phyloP scores from a whole-genome alignment of 2,113 vertebrate genomes.

The Athene cunicularia region DNA sequence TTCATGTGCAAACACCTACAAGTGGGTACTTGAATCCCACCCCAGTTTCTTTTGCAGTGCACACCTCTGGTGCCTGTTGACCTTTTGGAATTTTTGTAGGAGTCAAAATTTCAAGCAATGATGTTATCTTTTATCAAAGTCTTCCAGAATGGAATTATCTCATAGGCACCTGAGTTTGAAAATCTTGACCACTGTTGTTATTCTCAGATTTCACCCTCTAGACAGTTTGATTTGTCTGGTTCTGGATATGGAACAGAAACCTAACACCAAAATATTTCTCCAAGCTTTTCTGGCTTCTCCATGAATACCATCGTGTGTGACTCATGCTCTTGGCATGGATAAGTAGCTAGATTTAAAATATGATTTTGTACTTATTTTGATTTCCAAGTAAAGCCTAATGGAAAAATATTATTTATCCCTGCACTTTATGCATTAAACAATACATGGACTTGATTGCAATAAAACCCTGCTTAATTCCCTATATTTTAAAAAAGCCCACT shows the following conservation, averaged over 20 bases:
- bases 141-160: background rate
- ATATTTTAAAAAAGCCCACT: background rate
- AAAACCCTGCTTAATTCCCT: background rate
- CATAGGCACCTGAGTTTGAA: background rate
- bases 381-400: constrained; percentile 5
- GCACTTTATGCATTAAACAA: background rate
- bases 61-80: background rate
- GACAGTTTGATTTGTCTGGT: constrained; percentile 10
- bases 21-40: background rate
- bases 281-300: constrained; percentile 37
- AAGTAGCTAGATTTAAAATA: constrained; percentile 37
- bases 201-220: constrained; percentile 26
- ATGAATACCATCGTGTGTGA: constrained; percentile 36
- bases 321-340: constrained; percentile 45
- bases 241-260: constrained; percentile 53
- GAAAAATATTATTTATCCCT: constrained; percentile 27
- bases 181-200: background rate
- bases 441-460: background rate
- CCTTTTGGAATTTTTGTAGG: background rate
- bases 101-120: background rate
- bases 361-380: background rate
- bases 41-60: background rate
- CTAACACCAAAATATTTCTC: constrained; percentile 32
- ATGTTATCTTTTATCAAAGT: background rate
- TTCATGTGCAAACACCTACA: background rate